phyloP scores from a whole-genome alignment of 2,113 vertebrate species.

The Tychaedon coryphoeus region DNA sequence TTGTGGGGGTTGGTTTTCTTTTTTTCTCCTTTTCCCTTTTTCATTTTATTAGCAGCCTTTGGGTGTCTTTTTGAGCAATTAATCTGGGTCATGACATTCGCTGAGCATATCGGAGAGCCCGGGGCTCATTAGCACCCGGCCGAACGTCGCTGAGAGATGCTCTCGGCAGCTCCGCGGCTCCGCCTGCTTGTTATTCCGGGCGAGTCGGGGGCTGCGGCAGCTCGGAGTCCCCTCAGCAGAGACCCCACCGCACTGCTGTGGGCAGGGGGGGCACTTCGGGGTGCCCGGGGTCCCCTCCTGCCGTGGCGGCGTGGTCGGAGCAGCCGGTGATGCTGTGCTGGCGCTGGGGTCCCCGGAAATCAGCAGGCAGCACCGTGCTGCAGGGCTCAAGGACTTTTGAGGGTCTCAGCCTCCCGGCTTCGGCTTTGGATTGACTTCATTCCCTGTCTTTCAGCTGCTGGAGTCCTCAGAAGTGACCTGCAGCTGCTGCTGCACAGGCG shows the following conservation, averaged over 20 bases:
- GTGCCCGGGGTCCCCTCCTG: neutral
- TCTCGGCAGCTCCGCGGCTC: neutral
- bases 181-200: conserved; percentile 46
- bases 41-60: neutral
- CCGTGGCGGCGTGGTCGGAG: accelerated
- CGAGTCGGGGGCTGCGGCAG: conserved; percentile 35
- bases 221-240: neutral
- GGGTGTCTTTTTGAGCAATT: conserved; percentile 15
- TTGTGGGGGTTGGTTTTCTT: neutral
- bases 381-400: conserved; percentile 59
- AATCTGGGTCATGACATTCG: conserved; percentile 38
- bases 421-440: neutral
- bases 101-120: neutral
- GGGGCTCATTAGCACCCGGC: neutral
- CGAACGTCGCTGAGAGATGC: neutral
- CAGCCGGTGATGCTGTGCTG: neutral
- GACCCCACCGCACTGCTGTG: neutral
- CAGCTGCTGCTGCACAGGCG: neutral
- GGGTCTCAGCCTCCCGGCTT: conserved; percentile 23
- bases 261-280: neutral
- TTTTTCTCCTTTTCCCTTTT: accelerated
- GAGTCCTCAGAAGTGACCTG: neutral
- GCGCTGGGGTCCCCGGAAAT: neutral
- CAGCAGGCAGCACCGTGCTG: neutral
- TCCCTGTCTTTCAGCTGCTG: neutral